These are phyloP conservation scores for Noctua comes DNA, from an alignment of 2,888 invertebrate genomes.

Conservation along the genomic window DNA sequence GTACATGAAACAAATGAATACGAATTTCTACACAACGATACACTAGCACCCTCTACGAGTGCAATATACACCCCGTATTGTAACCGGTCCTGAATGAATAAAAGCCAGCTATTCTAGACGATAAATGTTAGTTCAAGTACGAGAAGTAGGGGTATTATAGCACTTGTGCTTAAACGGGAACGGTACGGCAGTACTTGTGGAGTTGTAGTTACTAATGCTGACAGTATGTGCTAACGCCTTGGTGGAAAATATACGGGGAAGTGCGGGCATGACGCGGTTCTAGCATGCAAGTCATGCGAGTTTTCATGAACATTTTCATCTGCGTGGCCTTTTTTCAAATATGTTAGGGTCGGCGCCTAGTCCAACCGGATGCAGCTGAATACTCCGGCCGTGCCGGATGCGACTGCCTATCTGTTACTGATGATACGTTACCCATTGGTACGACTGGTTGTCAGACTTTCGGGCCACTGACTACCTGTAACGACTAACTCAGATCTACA, in stretches of 20 bases:
- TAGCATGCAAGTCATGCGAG: background rate
- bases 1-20: background rate
- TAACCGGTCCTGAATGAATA: slow-evolving; percentile 1
- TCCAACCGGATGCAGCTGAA: too few species aligned
- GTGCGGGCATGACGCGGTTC: background rate
- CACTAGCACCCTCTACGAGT: background rate
- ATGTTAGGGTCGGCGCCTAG: too few species aligned
- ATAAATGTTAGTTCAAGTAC: slow-evolving; percentile 29
- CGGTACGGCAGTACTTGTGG: background rate
- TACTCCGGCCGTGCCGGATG: too few species aligned
- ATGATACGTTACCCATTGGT: too few species aligned
- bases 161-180: background rate
- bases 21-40: background rate
- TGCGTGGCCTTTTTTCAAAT: too few species aligned
- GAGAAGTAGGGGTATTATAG: background rate
- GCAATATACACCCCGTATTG: background rate
- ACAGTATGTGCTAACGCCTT: slow-evolving; percentile 11
- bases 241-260: background rate
- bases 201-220: slow-evolving; percentile 9
- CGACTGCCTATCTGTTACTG: too few species aligned
- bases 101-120: slow-evolving; percentile 10
- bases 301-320: too few species aligned
- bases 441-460: too few species aligned
- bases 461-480: too few species aligned
- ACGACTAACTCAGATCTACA: too few species aligned